Evolutionary conservation across 2,113 vertebrate species (phyloP).

Genomic region (Tragelaphus buxtoni): DNA sequence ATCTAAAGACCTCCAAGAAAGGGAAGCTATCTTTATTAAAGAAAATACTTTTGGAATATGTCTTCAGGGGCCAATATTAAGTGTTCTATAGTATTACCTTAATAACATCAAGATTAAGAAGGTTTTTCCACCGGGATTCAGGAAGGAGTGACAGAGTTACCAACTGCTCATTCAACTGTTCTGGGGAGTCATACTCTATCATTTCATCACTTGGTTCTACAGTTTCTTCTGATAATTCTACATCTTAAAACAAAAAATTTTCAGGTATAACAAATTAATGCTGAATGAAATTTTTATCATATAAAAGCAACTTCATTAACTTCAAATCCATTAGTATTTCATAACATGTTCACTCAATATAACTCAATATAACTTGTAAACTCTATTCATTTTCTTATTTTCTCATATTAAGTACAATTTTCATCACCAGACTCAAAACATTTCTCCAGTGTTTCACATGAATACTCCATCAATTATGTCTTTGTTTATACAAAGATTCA

Average conservation of each 20-base stretch:
- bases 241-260: slow-evolving; percentile 73
- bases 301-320: background rate
- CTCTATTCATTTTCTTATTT: background rate
- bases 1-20: background rate
- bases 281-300: background rate
- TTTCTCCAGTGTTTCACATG: background rate
- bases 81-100: slow-evolving; percentile 82
- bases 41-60: background rate
- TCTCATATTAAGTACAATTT: background rate
- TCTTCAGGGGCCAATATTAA: background rate
- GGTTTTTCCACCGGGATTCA: slow-evolving; percentile 95
- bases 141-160: slow-evolving; percentile 92
- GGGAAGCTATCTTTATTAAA: background rate
- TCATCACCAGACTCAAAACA: background rate
- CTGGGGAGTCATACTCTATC: slow-evolving; percentile 87
- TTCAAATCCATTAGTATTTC: background rate
- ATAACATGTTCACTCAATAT: background rate
- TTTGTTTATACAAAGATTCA: background rate
- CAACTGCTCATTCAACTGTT: slow-evolving; percentile 88
- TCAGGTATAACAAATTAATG: slow-evolving; percentile 13
- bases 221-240: slow-evolving; percentile 73
- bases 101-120: slow-evolving; percentile 92
- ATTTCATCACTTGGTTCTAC: slow-evolving; percentile 79
- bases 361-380: background rate
- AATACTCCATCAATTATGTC: background rate